Base-by-base conservation (phyloP, 2,888 invertebrate genomes). In the Lumbricus terrestris region DNA sequence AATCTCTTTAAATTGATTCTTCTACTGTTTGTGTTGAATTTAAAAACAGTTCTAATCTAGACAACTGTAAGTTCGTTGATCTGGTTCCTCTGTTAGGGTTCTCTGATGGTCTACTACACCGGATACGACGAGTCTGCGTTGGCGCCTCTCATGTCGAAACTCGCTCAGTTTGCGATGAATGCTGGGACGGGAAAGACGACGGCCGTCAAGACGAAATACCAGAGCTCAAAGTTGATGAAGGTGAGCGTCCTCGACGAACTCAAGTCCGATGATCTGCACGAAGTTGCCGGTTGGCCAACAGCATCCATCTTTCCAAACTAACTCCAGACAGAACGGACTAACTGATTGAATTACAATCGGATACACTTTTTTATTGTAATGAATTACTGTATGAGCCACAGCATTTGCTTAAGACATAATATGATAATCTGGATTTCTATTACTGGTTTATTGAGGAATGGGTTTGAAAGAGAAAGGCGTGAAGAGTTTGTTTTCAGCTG, bases 71-170 rank as follows among this genome's bases (percentile, higher is more conserved):
- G 8, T 69, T 83, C 82, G 33, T 89, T 0, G 20, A 89, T 38
- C 15, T 38, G 35, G 1, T 38, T 23, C n/a, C n/a, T 89, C 18
- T 88, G 15, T 29, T 83, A 88, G 82, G 35, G 29, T 33, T 90
- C 85, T 54, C 20, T 97, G 0, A 95, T 98, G 91, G 95, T 95
- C 16, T 96, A 96, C 95, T 97, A 98, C 94, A 97, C 98, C 18
- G 96, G 96, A 2, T 98, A 98, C 93, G 95, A 96, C 0, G 96
- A 97, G 34, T 95, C 96, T 1, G 96, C 97, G 90, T 95, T 98
- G 88, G 95, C 96, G 88, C 96, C 97, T 0, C 96, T 97, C 37
- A 96, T 97, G 34, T 95, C 96, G 88, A 96, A 96, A 92, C 95
- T 98, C 91, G 97, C 97, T 0, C 95, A 95, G 90, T 95, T 97